Evolutionary conservation across 2,113 vertebrate species (phyloP).

Genomic region (Hirundichthys speculiger): DNA sequence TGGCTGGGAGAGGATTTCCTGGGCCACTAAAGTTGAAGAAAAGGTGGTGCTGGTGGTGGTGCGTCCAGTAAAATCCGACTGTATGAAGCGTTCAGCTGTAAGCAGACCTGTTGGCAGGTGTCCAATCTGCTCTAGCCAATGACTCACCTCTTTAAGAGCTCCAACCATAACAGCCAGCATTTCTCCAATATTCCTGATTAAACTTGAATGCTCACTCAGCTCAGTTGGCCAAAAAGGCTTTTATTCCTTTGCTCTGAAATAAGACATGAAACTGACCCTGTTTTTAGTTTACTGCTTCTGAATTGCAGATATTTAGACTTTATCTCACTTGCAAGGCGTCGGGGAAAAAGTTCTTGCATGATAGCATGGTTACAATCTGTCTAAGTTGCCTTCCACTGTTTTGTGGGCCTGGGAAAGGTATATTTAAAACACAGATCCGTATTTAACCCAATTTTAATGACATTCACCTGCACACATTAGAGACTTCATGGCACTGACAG

Average conservation of each 20-base stretch:
- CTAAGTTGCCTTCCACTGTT: background rate
- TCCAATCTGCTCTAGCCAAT: constrained; percentile 61
- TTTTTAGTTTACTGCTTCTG: constrained; percentile 39
- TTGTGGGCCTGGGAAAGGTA: constrained; percentile 4
- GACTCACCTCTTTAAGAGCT: constrained; percentile 77
- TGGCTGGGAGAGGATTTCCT: constrained; percentile 32
- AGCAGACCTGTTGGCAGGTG: constrained; percentile 56
- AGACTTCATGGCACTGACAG: constrained; percentile 40
- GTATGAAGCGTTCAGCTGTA: constrained; percentile 42
- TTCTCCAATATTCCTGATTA: constrained; percentile 79
- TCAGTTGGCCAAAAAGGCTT: constrained; percentile 74
- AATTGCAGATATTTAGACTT: constrained; percentile 40
- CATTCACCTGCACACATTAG: constrained; percentile 13
- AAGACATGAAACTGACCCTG: constrained; percentile 56
- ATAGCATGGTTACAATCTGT: constrained; percentile 13
- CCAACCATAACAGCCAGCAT: constrained; percentile 60
- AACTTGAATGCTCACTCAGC: constrained; percentile 63
- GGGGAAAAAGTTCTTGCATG: constrained; percentile 1
- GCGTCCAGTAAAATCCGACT: constrained; percentile 41
- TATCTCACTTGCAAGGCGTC: background rate
- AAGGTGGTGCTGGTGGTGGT: constrained; percentile 42
- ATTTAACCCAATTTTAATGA: constrained; percentile 49
- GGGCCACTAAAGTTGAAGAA: constrained; percentile 30
- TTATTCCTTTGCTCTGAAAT: constrained; percentile 68
- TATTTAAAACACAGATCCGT: constrained; percentile 25